Percentiles rank a stretch among this genome's conserved stretches.
These are phyloP conservation scores for Plagodis dolabraria DNA, from an alignment of 2,888 invertebrate genomes.

Conservation along the genomic window DNA sequence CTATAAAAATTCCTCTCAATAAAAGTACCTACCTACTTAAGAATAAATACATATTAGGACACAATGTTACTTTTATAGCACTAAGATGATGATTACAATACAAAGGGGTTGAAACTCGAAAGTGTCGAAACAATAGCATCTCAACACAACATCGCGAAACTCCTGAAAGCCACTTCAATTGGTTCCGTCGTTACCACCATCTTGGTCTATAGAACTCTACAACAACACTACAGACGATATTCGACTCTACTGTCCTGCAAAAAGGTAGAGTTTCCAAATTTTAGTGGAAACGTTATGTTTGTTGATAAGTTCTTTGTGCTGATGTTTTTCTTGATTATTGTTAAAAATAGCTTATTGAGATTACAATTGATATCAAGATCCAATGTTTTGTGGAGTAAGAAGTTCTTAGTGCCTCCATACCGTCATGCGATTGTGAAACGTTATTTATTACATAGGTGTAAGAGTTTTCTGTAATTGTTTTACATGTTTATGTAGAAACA, in stretches of 20 bases:
- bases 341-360: constrained; percentile 29
- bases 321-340: constrained; percentile 59
- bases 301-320: constrained; percentile 51
- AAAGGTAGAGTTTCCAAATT: constrained; percentile 23
- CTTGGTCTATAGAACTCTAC: constrained; percentile 13
- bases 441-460: too few relatives aligned
- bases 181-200: constrained; percentile 45
- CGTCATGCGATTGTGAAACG: too few relatives aligned
- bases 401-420: constrained; percentile 1
- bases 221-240: constrained; percentile 18
- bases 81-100: constrained; percentile 41
- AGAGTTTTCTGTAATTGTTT: too few relatives aligned
- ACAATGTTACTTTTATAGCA: too few relatives aligned
- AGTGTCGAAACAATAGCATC: constrained; percentile 69
- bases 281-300: constrained; percentile 21
- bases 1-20: too few relatives aligned
- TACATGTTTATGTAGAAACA: too few relatives aligned
- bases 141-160: constrained; percentile 58
- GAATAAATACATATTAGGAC: too few relatives aligned
- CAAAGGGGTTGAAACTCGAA: constrained; percentile 55
- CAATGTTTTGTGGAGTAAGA: constrained; percentile 15
- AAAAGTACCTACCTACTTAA: too few relatives aligned
- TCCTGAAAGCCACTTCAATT: constrained; percentile 59
- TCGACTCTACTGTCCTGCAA: constrained; percentile 20
- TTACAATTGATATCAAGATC: constrained; percentile 31